Percentiles rank a stretch among this genome's conserved stretches.
These are phyloP conservation scores for Halcyon leucocephala DNA, from an alignment of 2,797 vertebrate species.

Conservation along the genomic window DNA sequence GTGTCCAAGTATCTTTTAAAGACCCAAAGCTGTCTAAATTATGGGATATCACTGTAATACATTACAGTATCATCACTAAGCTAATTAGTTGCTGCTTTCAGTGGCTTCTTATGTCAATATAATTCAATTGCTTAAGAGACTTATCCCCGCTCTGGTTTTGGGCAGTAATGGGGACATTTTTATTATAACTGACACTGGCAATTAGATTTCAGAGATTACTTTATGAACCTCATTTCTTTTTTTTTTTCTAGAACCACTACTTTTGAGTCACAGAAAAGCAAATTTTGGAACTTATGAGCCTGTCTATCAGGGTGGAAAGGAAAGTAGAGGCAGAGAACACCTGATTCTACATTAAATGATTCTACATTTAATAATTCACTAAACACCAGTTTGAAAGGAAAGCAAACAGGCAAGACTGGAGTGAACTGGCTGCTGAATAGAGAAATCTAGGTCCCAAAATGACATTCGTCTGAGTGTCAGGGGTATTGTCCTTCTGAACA, in stretches of 20 bases:
- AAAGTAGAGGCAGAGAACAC: neutral
- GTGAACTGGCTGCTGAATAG: neutral
- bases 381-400: neutral
- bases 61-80: neutral
- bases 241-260: neutral
- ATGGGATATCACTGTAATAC: neutral
- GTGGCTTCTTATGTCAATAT: slow-evolving; percentile 4
- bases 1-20: neutral
- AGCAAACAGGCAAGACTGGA: neutral
- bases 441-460: neutral
- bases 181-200: neutral
- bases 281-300: neutral
- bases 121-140: slow-evolving; percentile 28
- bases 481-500: neutral
- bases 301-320: neutral
- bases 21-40: slow-evolving; percentile 3
- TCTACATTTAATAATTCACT: neutral
- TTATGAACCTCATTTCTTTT: neutral
- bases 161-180: neutral
- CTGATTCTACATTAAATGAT: neutral
- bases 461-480: neutral
- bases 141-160: neutral
- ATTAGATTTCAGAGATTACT: slow-evolving; percentile 29
- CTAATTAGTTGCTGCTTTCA: slow-evolving; percentile 48
- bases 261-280: neutral